Evolutionary conservation across 2,797 vertebrate genomes (phyloP).

Genomic region (Trematomus bernacchii): DNA sequence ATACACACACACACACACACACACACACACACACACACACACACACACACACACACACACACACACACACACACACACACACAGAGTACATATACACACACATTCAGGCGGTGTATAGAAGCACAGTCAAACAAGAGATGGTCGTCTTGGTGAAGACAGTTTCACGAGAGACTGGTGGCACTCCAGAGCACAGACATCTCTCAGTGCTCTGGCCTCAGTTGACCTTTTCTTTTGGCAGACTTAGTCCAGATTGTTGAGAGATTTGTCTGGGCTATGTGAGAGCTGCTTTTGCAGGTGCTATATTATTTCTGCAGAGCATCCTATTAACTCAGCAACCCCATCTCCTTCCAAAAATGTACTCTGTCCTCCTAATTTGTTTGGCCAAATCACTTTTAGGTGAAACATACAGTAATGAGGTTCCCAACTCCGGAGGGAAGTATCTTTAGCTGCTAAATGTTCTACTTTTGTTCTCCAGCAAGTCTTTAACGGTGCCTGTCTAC

Average conservation of each 20-base stretch:
- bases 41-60: too few relatives aligned
- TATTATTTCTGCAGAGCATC: background rate
- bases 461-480: too few relatives aligned
- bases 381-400: background rate
- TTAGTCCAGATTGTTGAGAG: background rate
- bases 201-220: background rate
- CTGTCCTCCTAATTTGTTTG: background rate
- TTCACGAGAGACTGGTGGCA: background rate
- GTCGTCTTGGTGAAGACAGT: too few relatives aligned
- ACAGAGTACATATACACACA: too few relatives aligned
- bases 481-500: background rate
- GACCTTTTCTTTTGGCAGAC: background rate
- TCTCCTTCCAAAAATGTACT: background rate
- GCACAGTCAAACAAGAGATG: too few relatives aligned
- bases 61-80: too few relatives aligned
- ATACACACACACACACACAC: too few relatives aligned
- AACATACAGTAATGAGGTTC: background rate
- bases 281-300: constrained; percentile 1
- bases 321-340: background rate
- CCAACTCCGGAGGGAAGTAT: too few relatives aligned
- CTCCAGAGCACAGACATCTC: constrained; percentile 4
- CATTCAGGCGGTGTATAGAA: too few relatives aligned
- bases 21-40: too few relatives aligned
- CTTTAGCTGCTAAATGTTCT: background rate
- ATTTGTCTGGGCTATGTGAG: background rate